Evolutionary conservation across 2,888 invertebrate genomes (phyloP).

Genomic region (Sympetrum striolatum): DNA sequence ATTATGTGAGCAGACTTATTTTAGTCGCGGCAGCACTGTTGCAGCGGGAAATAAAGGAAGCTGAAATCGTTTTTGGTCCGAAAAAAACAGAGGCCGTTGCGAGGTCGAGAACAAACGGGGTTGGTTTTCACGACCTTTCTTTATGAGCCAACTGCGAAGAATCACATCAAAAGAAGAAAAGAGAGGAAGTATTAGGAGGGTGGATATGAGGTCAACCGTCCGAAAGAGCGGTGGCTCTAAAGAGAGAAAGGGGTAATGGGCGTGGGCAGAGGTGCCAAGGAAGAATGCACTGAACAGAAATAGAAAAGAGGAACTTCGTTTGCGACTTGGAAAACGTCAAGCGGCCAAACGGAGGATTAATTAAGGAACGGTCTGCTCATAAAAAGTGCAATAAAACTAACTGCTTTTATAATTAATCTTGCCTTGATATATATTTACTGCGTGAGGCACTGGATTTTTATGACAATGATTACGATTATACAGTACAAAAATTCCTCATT

Average conservation of each 20-base stretch:
- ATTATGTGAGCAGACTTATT: too few relatives aligned
- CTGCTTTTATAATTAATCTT: too few relatives aligned
- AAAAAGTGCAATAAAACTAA: too few relatives aligned
- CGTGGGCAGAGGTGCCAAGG: neutral
- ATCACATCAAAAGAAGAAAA: neutral
- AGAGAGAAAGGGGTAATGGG: neutral
- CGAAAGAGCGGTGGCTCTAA: neutral
- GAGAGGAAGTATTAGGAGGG: neutral
- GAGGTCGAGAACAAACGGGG: neutral
- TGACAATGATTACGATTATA: too few relatives aligned
- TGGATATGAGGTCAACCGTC: neutral
- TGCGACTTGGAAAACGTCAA: too few relatives aligned
- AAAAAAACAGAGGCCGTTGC: neutral
- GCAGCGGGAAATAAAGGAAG: neutral
- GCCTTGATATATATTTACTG: too few relatives aligned
- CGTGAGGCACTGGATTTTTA: too few relatives aligned
- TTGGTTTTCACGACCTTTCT: slow-evolving; percentile 29
- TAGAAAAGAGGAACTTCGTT: neutral
- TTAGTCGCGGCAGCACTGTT: neutral
- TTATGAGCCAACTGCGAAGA: slow-evolving; percentile 14
- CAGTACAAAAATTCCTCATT: too few relatives aligned
- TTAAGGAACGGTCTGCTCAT: too few relatives aligned
- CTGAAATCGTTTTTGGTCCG: neutral
- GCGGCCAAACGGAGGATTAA: too few relatives aligned
- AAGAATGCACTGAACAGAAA: neutral